Conservation (phyloP, 2,888 invertebrate species). For the Strigamia crassipes region DNA sequence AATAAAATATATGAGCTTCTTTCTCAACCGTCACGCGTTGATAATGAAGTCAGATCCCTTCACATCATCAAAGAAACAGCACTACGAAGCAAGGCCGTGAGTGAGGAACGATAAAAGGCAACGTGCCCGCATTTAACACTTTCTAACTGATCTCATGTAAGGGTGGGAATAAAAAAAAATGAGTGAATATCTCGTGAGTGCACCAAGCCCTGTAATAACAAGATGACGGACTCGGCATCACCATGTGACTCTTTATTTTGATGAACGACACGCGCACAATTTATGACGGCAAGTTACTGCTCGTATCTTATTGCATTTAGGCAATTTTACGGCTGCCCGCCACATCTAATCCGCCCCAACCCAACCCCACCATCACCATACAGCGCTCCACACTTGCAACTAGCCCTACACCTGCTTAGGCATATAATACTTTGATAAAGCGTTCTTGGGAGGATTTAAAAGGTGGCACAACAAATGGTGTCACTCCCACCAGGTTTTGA, state of each 20-base stretch:
- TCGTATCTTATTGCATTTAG: slow-evolving; percentile 39
- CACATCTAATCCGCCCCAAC: slow-evolving; percentile 33
- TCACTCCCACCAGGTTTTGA: slow-evolving; percentile 36
- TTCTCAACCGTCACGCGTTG: slow-evolving; percentile 20
- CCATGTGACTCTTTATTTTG: slow-evolving; percentile 14
- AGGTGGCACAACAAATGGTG: slow-evolving; percentile 36
- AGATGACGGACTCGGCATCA: slow-evolving; percentile 24
- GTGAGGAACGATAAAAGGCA: slow-evolving; percentile 43
- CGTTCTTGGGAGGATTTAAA: slow-evolving; percentile 19
- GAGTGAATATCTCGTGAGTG: slow-evolving; percentile 14
- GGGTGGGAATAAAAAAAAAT: neutral
- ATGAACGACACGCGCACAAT: slow-evolving; percentile 6
- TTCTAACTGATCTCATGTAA: slow-evolving; percentile 31
- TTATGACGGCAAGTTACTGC: slow-evolving; percentile 8
- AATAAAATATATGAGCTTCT: neutral
- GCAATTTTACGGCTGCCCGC: slow-evolving; percentile 23
- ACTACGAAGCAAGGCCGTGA: neutral
- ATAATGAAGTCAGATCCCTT: slow-evolving; percentile 43
- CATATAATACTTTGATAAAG: slow-evolving; percentile 11
- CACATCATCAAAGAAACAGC: neutral
- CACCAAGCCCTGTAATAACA: slow-evolving; percentile 41
- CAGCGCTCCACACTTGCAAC: neutral
- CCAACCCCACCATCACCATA: neutral
- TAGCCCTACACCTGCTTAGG: slow-evolving; percentile 32
- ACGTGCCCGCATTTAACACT: slow-evolving; percentile 39